Conservation (phyloP, 2,113 vertebrate genomes). For the Phrynocephalus versicolor region DNA sequence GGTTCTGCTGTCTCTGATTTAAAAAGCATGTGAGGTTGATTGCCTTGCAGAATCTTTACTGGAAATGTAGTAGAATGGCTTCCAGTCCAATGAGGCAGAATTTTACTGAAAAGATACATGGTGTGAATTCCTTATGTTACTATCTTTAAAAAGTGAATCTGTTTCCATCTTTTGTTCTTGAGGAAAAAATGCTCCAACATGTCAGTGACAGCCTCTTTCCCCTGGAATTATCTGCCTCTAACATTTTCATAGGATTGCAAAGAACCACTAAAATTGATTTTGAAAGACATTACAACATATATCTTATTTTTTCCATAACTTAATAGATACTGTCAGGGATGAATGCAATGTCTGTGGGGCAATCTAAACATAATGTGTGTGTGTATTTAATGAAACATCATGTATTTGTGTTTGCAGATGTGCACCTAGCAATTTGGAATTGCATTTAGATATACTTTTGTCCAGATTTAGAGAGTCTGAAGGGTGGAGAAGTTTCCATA, state of each 20-base stretch:
- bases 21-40: not conserved
- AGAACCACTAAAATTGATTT: not conserved
- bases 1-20: not conserved
- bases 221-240: not conserved
- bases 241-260: not conserved
- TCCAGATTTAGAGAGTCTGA: not conserved
- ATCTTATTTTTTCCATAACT: not conserved
- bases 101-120: not conserved
- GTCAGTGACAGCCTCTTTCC: not conserved
- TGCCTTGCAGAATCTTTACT: not conserved
- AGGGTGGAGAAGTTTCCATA: not conserved
- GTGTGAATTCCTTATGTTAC: not conserved
- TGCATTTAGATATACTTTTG: not conserved
- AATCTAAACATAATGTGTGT: not conserved
- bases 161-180: too few species aligned
- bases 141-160: not conserved
- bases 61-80: not conserved
- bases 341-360: not conserved
- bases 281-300: not conserved
- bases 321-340: not conserved
- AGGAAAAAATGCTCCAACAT: not conserved
- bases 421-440: not conserved
- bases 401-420: not conserved
- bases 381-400: not conserved
- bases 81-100: not conserved